Evolutionary conservation across 2,797 vertebrate species (phyloP), one percentile per base, ranked within the genome.

Genomic region (Sebastes taczanowskii): DNA sequence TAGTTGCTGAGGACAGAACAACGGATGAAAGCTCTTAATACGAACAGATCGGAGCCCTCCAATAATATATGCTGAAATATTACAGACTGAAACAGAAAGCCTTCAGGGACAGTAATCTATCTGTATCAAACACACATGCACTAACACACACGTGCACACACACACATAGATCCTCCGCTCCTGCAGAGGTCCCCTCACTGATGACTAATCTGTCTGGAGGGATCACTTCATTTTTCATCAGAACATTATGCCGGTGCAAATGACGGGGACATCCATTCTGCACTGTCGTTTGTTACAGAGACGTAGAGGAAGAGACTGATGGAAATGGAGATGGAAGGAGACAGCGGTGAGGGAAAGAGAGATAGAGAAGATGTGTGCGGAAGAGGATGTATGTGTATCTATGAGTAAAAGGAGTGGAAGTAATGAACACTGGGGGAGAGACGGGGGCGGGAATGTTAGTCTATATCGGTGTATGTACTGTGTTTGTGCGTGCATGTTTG

Each of bases 191-290:
- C 83, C 72, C 87, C 88, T 87, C 65, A 59, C 88, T 74, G 88
- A 91, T 92, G 93, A 93, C 88, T 90, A 91, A 94, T 94, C 91
- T 87, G 91, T 88, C 88, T 88, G 81, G 84, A 92, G 84, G 83
- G 90, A 89, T 88, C 85, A 89, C 87, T 93, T 92, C 90, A 93
- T 95, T 94, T 94, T 90, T 95, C 94, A 93, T 90, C 91, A 75
- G 86, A 83, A 92, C 89, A 93, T 95, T 94, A 91, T 85, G 66
- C 86, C 63, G 64, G 80, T 53, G 84, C 86, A 92, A 93, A 95
- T 88, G 93, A 93, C 90, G 86, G 88, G 89, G 83, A 88, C 93
- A 90, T 95, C 89, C 86, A 94, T 93, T 93, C 78, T 75, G 83
- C 77, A 55, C 78, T 62, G 84, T 86, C 80, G 27, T 91, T 94